Base-by-base conservation (phyloP, 2,797 vertebrate genomes). In the Semotilus atromaculatus region DNA sequence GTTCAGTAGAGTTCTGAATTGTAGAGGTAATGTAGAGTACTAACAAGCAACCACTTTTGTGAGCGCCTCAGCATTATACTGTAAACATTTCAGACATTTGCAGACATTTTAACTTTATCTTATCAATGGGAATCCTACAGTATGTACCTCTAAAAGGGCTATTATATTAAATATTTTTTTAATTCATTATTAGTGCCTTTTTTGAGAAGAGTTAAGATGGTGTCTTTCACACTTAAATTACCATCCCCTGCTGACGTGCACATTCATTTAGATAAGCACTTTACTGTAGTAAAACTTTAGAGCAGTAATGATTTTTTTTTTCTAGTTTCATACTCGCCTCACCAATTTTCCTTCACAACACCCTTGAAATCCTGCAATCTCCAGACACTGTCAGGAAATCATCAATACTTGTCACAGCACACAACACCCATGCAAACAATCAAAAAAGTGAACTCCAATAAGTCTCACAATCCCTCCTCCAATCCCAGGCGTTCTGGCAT, bases 351-450 rank as follows among this genome's bases (percentile, higher is more conserved):
- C 53, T 40, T 38, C 74, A 26, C 73, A 53, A 26, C 34, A 58
- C 45, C 18, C 72, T 53, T 74, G 48, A 36, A 74, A 74, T 34
- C 34, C 53, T 76, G 21, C 53, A 58, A 76, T 76, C 74, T 58
- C 34, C 23, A 58, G 51, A 76, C 74, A 60, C 74, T 58, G 74
- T 60, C 53, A 76, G 53, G 74, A 76, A 76, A 76, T 36, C 74
- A 76, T 76, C 53, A 76, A 76, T 60, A 26, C 53, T 40, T 38
- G 74, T 60, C 74, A 60, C 53, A 40, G 74, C 23, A 26, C 34
- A 58, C 31, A 60, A 38, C 34, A 76, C 53, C 34, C 74, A 40
- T 40, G 53, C 74, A 76, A 58, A 58, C 53, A 55, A 38, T 76
- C n/a, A 26, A 9, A 74, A 31, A 74, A 74, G 19, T 34, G 29